These are phyloP conservation scores for Tauraco erythrolophus DNA, from an alignment of 2,113 vertebrate species.

Conservation along the genomic window DNA sequence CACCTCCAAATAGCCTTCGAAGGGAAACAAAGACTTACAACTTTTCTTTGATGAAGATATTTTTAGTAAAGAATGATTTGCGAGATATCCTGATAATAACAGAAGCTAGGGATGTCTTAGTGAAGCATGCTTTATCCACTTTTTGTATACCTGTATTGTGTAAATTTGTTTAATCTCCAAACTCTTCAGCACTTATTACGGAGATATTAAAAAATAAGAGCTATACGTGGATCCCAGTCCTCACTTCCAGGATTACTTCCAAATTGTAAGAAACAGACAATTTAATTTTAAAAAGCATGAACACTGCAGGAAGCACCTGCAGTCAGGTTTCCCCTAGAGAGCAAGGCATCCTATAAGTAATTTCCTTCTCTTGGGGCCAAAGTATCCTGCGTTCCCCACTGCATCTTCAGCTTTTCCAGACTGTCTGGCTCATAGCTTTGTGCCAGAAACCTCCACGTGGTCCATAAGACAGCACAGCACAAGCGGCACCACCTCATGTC, in stretches of 20 bases:
- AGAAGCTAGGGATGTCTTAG: neutral
- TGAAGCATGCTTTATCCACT: neutral
- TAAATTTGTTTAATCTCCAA: neutral
- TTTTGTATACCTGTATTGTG: neutral
- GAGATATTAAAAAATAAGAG: neutral
- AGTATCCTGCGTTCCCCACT: neutral
- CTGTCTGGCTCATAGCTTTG: neutral
- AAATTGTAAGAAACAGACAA: neutral
- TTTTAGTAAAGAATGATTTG: neutral
- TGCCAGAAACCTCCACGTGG: neutral
- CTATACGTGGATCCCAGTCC: neutral
- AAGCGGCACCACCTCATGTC: neutral
- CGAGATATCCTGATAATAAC: neutral
- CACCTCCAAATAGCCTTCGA: neutral
- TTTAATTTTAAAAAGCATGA: neutral
- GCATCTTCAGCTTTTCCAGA: neutral
- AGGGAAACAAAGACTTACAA: neutral
- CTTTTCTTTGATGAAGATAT: neutral
- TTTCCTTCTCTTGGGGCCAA: neutral
- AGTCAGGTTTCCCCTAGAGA: neutral
- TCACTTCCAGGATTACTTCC: neutral
- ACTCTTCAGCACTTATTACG: neutral
- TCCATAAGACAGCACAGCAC: neutral
- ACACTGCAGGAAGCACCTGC: accelerated
- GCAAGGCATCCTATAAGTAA: neutral